Evolutionary conservation across 2,888 invertebrate genomes (phyloP).

Genomic region (Lasioglossum leucozonium): DNA sequence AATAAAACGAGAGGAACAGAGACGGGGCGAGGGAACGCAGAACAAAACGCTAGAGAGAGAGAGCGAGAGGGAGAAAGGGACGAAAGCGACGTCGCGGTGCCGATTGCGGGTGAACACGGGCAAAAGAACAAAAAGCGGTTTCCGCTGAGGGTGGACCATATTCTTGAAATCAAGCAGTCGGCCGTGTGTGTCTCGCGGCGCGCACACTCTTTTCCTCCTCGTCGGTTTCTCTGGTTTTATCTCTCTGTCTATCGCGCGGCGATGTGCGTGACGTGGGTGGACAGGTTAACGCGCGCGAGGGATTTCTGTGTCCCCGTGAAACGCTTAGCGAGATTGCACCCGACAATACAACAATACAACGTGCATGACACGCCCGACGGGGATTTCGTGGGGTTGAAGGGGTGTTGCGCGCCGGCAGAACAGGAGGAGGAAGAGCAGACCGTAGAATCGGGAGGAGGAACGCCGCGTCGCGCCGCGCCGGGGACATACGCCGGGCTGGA

Average conservation of each 20-base stretch:
- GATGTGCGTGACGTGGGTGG: slow-evolving; percentile 79
- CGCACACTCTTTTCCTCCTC: background rate
- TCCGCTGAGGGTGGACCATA: slow-evolving; percentile 58
- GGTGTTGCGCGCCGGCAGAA: slow-evolving; percentile 21
- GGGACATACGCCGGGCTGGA: slow-evolving; percentile 60
- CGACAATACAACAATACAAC: slow-evolving; percentile 84
- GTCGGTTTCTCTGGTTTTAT: background rate
- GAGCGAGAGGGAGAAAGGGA: slow-evolving; percentile 10
- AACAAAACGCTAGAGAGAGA: slow-evolving; percentile 5
- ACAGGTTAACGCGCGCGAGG: slow-evolving; percentile 79
- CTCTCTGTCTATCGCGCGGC: slow-evolving; percentile 39
- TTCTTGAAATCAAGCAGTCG: slow-evolving; percentile 63
- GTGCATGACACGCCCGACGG: slow-evolving; percentile 84
- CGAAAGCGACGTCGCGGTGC: slow-evolving; percentile 55
- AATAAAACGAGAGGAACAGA: background rate
- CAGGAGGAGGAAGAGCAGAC: slow-evolving; percentile 60
- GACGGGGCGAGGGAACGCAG: background rate
- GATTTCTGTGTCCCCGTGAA: slow-evolving; percentile 79
- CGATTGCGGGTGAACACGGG: slow-evolving; percentile 60
- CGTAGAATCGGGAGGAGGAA: slow-evolving; percentile 33
- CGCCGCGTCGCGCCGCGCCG: background rate
- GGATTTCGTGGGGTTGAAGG: slow-evolving; percentile 71
- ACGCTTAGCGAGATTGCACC: slow-evolving; percentile 84
- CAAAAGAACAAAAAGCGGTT: slow-evolving; percentile 63
- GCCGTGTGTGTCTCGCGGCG: slow-evolving; percentile 35